Evolutionary conservation across 2,797 vertebrate genomes (phyloP).

Genomic region (Microcaecilia unicolor): DNA sequence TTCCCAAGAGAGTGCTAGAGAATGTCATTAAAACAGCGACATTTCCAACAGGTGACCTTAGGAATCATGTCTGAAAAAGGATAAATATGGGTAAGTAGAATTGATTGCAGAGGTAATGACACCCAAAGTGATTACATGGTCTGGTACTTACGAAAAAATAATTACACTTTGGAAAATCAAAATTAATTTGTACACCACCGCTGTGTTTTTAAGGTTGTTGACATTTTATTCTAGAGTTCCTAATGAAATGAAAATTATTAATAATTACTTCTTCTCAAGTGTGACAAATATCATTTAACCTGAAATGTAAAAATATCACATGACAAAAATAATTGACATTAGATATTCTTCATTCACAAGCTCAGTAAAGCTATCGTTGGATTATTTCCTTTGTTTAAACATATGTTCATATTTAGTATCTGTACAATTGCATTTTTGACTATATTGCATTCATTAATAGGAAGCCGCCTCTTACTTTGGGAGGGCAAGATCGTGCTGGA

Average conservation of each 20-base stretch:
- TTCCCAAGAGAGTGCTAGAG: no score
- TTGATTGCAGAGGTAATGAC: constrained; percentile 53
- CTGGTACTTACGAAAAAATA: constrained; percentile 55
- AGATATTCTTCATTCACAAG: no score
- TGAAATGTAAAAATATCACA: constrained; percentile 29
- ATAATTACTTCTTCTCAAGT: constrained; percentile 60
- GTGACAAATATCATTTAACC: constrained; percentile 60
- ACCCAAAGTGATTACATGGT: constrained; percentile 55
- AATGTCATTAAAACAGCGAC: background rate
- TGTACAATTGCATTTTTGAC: no score
- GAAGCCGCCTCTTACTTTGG: no score
- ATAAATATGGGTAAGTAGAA: constrained; percentile 46
- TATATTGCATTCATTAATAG: no score
- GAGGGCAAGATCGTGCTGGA: no score
- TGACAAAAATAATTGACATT: no score
- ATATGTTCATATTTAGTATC: no score
- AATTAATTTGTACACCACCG: constrained; percentile 65
- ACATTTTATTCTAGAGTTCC: constrained; percentile 67
- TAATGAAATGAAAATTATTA: constrained; percentile 67
- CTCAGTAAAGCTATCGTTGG: no score
- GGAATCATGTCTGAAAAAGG: constrained; percentile 50
- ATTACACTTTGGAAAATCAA: constrained; percentile 66
- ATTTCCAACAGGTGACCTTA: constrained; percentile 40
- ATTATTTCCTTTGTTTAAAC: no score
- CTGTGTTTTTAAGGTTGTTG: constrained; percentile 58